phyloP scores from a whole-genome alignment of 2,113 vertebrate species.

The Cebus imitator region DNA sequence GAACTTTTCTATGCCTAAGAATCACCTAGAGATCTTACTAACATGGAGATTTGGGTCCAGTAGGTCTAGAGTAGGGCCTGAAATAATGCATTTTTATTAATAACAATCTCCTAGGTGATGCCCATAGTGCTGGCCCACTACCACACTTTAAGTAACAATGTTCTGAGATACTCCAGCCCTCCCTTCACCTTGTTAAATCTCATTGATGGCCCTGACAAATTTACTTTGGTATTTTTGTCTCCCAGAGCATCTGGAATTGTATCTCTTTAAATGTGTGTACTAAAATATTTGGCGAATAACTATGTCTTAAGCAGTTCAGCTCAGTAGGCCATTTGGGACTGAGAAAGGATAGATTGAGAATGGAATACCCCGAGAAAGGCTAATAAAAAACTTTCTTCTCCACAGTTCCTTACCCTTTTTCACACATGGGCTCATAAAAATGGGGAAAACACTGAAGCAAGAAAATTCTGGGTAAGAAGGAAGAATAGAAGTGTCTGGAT shows the following conservation, averaged over 20 bases:
- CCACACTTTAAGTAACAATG: not conserved
- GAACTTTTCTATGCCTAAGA: not conserved
- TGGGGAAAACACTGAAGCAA: not conserved
- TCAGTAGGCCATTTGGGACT: not conserved
- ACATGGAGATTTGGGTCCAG: not conserved
- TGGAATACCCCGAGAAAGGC: not conserved
- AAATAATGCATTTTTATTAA: not conserved
- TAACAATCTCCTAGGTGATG: not conserved
- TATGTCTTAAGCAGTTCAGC: not conserved
- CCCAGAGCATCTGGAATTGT: not conserved
- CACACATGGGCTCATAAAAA: not conserved
- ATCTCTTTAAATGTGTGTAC: not conserved
- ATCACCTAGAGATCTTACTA: constrained; percentile 1
- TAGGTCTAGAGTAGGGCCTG: not conserved
- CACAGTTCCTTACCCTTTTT: not conserved
- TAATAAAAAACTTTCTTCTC: not conserved
- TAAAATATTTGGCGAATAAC: not conserved
- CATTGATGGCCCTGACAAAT: not conserved
- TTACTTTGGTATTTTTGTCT: not conserved
- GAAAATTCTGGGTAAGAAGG: not conserved
- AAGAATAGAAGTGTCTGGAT: not conserved
- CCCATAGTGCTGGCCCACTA: not conserved
- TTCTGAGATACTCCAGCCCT: not conserved
- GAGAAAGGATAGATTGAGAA: not conserved
- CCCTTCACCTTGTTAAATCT: not conserved